Evolutionary conservation across 2,113 vertebrate species (phyloP).

Genomic region (Morone saxatilis): DNA sequence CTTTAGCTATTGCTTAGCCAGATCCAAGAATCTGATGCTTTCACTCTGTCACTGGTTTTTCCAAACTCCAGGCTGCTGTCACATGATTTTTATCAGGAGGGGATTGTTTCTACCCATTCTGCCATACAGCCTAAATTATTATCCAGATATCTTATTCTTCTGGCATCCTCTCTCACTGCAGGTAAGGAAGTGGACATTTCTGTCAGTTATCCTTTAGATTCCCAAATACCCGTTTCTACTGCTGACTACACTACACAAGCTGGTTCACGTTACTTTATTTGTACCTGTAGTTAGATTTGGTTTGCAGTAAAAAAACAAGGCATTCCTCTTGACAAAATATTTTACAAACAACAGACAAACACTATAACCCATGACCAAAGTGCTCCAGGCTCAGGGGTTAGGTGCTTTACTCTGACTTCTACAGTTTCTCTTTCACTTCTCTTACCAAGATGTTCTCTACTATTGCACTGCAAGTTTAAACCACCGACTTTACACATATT

Average conservation of each 20-base stretch:
- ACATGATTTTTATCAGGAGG: slow-evolving; percentile 39
- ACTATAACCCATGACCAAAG: no score
- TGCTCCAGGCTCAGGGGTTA: no score
- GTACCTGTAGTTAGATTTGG: no score
- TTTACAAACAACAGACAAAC: no score
- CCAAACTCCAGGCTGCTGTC: slow-evolving; percentile 41
- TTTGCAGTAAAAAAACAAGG: no score
- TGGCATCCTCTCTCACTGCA: neutral
- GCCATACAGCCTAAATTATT: neutral
- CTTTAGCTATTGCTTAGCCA: slow-evolving; percentile 48
- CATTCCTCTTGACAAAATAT: no score
- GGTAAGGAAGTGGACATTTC: neutral
- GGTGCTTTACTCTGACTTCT: neutral
- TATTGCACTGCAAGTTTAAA: slow-evolving; percentile 1
- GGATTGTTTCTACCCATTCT: slow-evolving; percentile 9
- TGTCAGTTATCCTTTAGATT: neutral
- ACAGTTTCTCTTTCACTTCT: slow-evolving; percentile 15
- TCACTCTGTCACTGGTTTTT: slow-evolving; percentile 34
- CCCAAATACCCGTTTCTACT: neutral
- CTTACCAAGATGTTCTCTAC: neutral
- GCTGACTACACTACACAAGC: neutral
- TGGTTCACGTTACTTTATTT: no score
- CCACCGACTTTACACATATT: neutral
- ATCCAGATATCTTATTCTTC: slow-evolving; percentile 9
- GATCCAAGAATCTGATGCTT: slow-evolving; percentile 38